Conservation (phyloP, 2,797 vertebrate genomes). For the Onychomys arenicola region DNA sequence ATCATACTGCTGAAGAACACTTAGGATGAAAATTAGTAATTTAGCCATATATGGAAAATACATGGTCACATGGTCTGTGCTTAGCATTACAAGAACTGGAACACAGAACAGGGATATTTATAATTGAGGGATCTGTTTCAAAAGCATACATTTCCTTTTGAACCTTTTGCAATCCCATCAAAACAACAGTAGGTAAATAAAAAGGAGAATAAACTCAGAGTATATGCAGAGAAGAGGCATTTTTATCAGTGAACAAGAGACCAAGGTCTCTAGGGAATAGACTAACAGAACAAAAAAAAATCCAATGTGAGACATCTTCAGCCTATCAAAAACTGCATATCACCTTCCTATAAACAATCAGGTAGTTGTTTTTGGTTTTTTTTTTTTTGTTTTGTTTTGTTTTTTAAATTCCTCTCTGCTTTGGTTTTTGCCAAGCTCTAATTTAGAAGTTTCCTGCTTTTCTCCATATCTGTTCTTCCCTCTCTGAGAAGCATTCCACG, state of each 20-base stretch:
- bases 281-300: background rate
- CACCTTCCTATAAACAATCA: background rate
- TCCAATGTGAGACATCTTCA: background rate
- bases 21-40: background rate
- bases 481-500: background rate
- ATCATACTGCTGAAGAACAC: background rate
- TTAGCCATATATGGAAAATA: background rate
- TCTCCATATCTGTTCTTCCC: background rate
- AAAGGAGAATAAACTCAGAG: background rate
- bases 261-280: background rate
- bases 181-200: background rate
- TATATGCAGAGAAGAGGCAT: background rate
- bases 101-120: background rate
- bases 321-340: conserved; percentile 78
- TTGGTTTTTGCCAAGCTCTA: background rate
- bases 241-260: background rate
- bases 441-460: background rate
- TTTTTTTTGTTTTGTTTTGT: too few relatives aligned
- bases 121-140: background rate
- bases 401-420: background rate
- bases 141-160: background rate
- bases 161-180: background rate
- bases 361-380: too few relatives aligned
- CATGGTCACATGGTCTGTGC: background rate
- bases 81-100: background rate